Conservation (phyloP, 1,140 invertebrate species). For the Drosophila ironensis region DNA sequence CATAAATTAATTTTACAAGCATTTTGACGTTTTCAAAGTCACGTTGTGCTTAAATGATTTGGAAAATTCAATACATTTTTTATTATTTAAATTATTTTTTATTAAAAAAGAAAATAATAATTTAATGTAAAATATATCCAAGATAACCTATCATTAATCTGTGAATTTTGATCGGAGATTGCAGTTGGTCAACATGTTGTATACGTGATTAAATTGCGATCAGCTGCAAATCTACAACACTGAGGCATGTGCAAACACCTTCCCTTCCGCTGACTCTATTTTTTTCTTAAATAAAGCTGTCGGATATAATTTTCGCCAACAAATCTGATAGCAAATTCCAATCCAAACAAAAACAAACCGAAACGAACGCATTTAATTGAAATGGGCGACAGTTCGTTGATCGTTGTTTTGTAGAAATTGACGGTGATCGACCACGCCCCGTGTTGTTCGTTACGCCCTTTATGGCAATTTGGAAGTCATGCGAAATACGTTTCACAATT, state of each 20-base stretch:
- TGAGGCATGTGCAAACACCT: not conserved
- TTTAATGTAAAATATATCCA: no score
- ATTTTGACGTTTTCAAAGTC: not conserved
- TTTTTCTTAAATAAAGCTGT: constrained; percentile 5
- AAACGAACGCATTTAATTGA: constrained; percentile 30
- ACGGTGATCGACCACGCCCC: constrained; percentile 22
- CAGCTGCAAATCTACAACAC: not conserved
- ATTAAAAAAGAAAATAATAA: no score
- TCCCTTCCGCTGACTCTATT: not conserved
- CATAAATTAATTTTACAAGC: not conserved
- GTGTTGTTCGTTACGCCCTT: constrained; percentile 28
- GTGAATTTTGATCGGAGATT: not conserved
- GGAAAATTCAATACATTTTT: no score
- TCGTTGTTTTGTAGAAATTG: constrained; percentile 1
- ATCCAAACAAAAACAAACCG: constrained; percentile 3
- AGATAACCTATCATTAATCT: not conserved
- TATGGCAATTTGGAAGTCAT: constrained; percentile 25
- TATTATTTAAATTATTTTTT: no score
- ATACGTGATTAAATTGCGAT: constrained; percentile 25
- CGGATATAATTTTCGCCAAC: not conserved
- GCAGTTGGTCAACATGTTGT: constrained; percentile 10
- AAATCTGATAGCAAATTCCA: constrained; percentile 1
- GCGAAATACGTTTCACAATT: constrained; percentile 49
- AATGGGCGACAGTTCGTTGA: constrained; percentile 18
- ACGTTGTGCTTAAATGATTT: not conserved